These are phyloP conservation scores for Odocoileus hemionus DNA, from an alignment of 2,113 vertebrate genomes.

Conservation along the genomic window DNA sequence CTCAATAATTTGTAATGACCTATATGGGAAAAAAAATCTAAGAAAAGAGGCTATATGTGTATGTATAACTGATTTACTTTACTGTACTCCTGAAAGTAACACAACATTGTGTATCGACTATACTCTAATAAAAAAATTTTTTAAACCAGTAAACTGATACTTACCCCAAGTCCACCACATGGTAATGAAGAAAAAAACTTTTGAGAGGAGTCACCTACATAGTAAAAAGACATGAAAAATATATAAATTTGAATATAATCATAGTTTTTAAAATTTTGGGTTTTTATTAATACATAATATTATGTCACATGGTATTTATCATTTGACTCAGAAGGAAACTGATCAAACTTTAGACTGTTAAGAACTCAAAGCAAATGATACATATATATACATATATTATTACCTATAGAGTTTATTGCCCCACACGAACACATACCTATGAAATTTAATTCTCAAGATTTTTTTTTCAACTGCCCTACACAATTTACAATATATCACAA, in stretches of 20 bases:
- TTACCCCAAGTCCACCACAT: constrained; percentile 86
- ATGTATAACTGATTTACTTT: background rate
- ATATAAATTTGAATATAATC: background rate
- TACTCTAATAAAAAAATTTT: background rate
- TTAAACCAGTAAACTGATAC: constrained; percentile 57
- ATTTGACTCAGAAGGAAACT: background rate
- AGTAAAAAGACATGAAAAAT: constrained; percentile 55
- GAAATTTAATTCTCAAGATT: background rate
- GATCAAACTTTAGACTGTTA: background rate
- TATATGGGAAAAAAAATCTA: background rate
- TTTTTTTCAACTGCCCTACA: background rate
- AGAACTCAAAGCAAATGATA: constrained; percentile 1
- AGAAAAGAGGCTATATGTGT: background rate
- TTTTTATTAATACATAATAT: background rate
- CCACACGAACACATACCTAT: background rate
- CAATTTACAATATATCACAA: background rate
- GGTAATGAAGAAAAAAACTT: constrained; percentile 84
- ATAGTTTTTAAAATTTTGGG: background rate
- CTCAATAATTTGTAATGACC: background rate
- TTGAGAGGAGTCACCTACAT: constrained; percentile 78
- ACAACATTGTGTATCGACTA: background rate
- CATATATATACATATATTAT: background rate
- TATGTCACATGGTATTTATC: background rate
- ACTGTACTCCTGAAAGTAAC: background rate
- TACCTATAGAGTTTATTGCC: background rate